phyloP scores from a whole-genome alignment of 2,797 vertebrate genomes.

The Gambusia yucatana region DNA sequence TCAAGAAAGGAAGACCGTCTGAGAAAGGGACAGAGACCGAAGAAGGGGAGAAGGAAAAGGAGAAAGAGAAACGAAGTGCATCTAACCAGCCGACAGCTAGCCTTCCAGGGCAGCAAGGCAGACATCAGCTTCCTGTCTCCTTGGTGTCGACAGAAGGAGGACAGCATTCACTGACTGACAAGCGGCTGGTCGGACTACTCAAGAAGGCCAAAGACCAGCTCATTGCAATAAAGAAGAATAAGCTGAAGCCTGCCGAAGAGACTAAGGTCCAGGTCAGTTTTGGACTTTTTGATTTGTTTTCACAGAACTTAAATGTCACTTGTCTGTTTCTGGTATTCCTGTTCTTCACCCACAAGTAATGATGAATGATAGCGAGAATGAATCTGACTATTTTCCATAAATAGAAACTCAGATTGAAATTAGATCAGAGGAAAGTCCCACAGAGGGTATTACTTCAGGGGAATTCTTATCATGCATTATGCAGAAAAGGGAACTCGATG shows the following conservation, averaged over 20 bases:
- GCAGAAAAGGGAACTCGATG: slow-evolving; percentile 42
- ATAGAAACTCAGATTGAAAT: slow-evolving; percentile 70
- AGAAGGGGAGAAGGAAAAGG: slow-evolving; percentile 81
- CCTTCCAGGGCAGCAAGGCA: slow-evolving; percentile 79
- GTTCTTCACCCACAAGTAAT: slow-evolving; percentile 32
- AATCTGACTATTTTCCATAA: slow-evolving; percentile 54
- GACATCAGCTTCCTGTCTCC: slow-evolving; percentile 85
- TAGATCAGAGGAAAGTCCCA: slow-evolving; percentile 74
- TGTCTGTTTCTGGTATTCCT: slow-evolving; percentile 31
- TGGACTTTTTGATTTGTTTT: slow-evolving; percentile 1
- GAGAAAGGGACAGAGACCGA: slow-evolving; percentile 85
- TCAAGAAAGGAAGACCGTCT: slow-evolving; percentile 87
- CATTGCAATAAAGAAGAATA: slow-evolving; percentile 96
- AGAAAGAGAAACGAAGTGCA: slow-evolving; percentile 76
- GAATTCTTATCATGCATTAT: slow-evolving; percentile 73
- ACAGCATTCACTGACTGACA: slow-evolving; percentile 94
- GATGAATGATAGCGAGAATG: slow-evolving; percentile 13
- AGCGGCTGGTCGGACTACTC: slow-evolving; percentile 92
- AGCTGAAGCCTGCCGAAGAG: slow-evolving; percentile 91
- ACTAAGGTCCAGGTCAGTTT: slow-evolving; percentile 93
- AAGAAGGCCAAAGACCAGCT: slow-evolving; percentile 97
- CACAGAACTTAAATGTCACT: slow-evolving; percentile 7
- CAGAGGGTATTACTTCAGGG: slow-evolving; percentile 62
- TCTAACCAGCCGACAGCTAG: slow-evolving; percentile 65
- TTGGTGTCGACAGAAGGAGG: slow-evolving; percentile 91